These are phyloP conservation scores for Antrozous pallidus DNA, from an alignment of 2,797 vertebrate genomes.

Conservation along the genomic window DNA sequence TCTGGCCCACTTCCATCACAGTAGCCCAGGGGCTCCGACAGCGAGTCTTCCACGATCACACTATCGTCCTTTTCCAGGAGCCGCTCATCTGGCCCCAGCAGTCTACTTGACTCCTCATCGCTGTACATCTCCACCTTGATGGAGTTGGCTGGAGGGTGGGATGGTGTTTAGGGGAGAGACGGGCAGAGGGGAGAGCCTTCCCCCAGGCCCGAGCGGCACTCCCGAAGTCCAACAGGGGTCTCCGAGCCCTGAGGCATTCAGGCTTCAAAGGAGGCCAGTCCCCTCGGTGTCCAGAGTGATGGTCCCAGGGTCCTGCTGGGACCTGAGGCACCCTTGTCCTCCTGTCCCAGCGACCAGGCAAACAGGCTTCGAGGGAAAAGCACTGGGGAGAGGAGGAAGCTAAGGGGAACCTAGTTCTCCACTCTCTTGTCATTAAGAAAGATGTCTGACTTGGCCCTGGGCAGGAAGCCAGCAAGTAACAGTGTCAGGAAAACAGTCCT, in stretches of 20 bases:
- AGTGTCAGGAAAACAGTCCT: conserved; percentile 48
- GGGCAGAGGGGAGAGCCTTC: neutral
- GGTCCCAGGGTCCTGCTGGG: neutral
- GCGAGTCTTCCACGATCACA: conserved; percentile 85
- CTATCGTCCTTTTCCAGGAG: conserved; percentile 88
- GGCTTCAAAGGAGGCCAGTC: neutral
- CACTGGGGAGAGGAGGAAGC: neutral
- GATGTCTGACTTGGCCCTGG: conserved; percentile 54
- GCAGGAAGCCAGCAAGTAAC: conserved; percentile 62
- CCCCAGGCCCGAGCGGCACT: neutral
- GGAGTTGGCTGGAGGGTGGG: conserved; percentile 87
- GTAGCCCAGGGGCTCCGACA: conserved; percentile 86
- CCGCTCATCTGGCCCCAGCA: conserved; percentile 87
- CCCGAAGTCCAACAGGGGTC: neutral
- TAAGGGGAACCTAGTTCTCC: conserved; percentile 4
- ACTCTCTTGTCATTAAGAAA: conserved; percentile 53
- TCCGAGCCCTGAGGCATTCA: neutral
- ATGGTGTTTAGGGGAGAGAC: conserved; percentile 42
- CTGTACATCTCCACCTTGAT: conserved; percentile 98
- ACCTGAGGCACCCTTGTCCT: conserved; percentile 5
- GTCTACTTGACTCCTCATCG: conserved; percentile 90
- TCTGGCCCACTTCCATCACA: conserved; percentile 88
- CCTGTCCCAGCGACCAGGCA: neutral
- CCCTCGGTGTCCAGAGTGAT: neutral
- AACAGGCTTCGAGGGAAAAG: neutral